phyloP scores from a whole-genome alignment of 2,797 vertebrate genomes.

The Phyllotis vaccarum region DNA sequence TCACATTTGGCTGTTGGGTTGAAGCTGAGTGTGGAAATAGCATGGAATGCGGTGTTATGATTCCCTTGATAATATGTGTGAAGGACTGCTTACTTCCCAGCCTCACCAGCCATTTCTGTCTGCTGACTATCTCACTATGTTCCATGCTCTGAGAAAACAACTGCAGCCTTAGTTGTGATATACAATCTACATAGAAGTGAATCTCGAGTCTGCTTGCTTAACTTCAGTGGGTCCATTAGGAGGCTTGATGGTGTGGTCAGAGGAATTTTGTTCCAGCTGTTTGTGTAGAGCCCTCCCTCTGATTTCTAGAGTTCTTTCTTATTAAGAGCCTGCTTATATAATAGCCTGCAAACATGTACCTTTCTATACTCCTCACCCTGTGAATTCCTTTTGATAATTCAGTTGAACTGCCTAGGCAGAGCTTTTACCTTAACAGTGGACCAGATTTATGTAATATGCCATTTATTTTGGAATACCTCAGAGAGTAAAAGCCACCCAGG shows the following conservation, averaged over 20 bases:
- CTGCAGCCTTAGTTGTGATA: constrained; percentile 79
- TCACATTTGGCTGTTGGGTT: constrained; percentile 73
- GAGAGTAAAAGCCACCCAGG: not conserved
- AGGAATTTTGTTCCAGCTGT: constrained; percentile 80
- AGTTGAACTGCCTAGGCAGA: not conserved
- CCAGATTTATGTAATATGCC: not conserved
- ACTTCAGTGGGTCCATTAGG: constrained; percentile 83
- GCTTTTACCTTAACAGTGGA: not conserved
- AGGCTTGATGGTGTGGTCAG: constrained; percentile 81
- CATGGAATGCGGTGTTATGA: constrained; percentile 79
- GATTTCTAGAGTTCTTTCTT: constrained; percentile 76
- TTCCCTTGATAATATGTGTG: constrained; percentile 78
- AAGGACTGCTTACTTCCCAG: not conserved
- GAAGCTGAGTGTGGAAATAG: constrained; percentile 56
- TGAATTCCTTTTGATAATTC: not conserved
- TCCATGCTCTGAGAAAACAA: not conserved
- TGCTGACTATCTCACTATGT: constrained; percentile 11
- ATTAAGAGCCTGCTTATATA: constrained; percentile 43
- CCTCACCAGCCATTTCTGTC: not conserved
- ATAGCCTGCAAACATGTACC: constrained; percentile 73
- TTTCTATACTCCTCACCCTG: constrained; percentile 13
- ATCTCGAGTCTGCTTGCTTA: constrained; percentile 78
- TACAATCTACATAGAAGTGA: constrained; percentile 84
- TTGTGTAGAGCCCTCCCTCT: constrained; percentile 76
- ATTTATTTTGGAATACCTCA: not conserved